Conservation (phyloP, 2,113 vertebrate species). For the Misgurnus mizolepis region DNA sequence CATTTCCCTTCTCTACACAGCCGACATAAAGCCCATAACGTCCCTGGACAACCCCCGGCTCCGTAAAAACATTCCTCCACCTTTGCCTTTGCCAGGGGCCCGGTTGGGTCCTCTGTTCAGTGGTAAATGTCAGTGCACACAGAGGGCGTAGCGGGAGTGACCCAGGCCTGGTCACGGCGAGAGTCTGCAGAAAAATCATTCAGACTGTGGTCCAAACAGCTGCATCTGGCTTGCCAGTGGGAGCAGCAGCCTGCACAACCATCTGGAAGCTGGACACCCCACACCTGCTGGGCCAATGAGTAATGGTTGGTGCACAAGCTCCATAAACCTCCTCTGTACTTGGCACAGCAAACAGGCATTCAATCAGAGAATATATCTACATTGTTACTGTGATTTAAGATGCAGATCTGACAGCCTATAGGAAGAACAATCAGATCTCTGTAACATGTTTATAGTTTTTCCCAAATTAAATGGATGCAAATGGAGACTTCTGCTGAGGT, state of each 20-base stretch:
- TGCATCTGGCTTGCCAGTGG: slow-evolving; percentile 67
- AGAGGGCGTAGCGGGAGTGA: slow-evolving; percentile 29
- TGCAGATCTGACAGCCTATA: slow-evolving; percentile 11
- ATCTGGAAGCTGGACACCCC: slow-evolving; percentile 67
- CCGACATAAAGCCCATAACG: not conserved
- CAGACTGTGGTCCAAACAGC: slow-evolving; percentile 59
- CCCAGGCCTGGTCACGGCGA: slow-evolving; percentile 26
- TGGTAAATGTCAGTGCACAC: slow-evolving; percentile 45
- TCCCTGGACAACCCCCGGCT: not conserved
- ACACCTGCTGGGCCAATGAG: slow-evolving; percentile 68
- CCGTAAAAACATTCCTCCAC: slow-evolving; percentile 5
- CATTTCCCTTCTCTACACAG: not conserved
- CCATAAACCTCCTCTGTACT: slow-evolving; percentile 38
- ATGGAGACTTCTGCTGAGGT: not conserved
- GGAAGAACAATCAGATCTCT: too few relatives aligned
- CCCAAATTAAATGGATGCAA: not conserved
- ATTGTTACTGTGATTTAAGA: slow-evolving; percentile 26
- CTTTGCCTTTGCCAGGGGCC: not conserved
- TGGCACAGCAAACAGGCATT: slow-evolving; percentile 33
- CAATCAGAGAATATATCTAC: not conserved
- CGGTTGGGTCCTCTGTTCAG: not conserved
- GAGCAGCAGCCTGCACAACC: slow-evolving; percentile 66
- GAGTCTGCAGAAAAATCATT: slow-evolving; percentile 59
- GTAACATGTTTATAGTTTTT: too few relatives aligned
- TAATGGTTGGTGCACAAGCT: slow-evolving; percentile 61